Conservation (phyloP, 2,888 invertebrate species). For the Stenodema calcarata region DNA sequence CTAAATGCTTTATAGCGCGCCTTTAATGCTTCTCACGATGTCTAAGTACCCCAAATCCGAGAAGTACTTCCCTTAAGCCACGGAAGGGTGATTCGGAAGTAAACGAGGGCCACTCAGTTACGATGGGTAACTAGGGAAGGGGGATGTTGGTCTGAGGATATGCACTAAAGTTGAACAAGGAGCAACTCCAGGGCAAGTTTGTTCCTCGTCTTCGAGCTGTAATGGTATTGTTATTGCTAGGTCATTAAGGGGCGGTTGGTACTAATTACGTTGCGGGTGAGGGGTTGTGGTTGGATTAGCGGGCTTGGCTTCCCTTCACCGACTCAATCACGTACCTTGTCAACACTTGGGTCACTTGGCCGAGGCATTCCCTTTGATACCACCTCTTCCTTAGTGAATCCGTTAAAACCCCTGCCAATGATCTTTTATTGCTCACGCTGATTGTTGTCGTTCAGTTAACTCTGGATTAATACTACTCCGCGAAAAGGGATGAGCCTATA, state of each 20-base stretch:
- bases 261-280: conserved; percentile 48
- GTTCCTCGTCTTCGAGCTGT: background rate
- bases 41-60: conserved; percentile 36
- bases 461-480: no score
- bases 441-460: background rate
- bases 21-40: conserved; percentile 28
- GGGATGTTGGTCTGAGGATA: conserved; percentile 1
- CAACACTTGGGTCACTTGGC: conserved; percentile 39
- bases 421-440: background rate
- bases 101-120: conserved; percentile 39
- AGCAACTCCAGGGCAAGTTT: conserved; percentile 28
- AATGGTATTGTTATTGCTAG: conserved; percentile 47
- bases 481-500: no score
- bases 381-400: conserved; percentile 5
- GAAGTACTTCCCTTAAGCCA: background rate
- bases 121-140: background rate
- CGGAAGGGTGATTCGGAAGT: conserved; percentile 15
- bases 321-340: conserved; percentile 42
- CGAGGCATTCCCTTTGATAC: conserved; percentile 22
- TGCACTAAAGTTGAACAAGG: conserved; percentile 40
- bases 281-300: conserved; percentile 44
- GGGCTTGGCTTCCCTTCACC: conserved; percentile 45
- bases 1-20: conserved; percentile 33
- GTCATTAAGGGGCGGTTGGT: conserved; percentile 47
- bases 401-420: background rate